phyloP scores from a whole-genome alignment of 2,888 invertebrate species.

The Athalia cordata region DNA sequence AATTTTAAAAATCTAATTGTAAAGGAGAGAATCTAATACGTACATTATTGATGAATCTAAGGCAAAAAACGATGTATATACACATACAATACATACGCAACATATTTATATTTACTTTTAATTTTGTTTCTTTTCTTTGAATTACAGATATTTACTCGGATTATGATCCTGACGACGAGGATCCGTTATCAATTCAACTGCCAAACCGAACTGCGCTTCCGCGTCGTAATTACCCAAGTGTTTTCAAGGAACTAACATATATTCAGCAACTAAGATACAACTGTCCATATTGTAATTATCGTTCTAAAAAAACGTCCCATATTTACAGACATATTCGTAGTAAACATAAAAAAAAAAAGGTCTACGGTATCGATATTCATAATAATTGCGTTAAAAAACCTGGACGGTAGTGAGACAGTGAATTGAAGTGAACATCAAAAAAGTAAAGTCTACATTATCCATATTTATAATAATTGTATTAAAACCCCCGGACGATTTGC shows the following conservation, averaged over 20 bases:
- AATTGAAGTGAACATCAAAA: too few relatives aligned
- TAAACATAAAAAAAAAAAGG: constrained; percentile 62
- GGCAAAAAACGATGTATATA: background rate
- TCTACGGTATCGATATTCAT: constrained; percentile 60
- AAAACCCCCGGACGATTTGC: too few relatives aligned
- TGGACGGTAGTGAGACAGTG: background rate
- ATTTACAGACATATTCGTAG: constrained; percentile 68
- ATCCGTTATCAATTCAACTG: constrained; percentile 27
- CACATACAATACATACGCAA: background rate
- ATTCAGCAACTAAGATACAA: constrained; percentile 67
- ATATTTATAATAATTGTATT: too few relatives aligned
- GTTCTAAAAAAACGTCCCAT: constrained; percentile 67
- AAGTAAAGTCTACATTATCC: too few relatives aligned
- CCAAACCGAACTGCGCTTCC: constrained; percentile 52
- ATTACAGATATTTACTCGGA: constrained; percentile 22
- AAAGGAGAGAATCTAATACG: too few relatives aligned
- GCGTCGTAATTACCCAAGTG: constrained; percentile 65
- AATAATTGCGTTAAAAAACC: constrained; percentile 17
- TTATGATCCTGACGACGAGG: constrained; percentile 8
- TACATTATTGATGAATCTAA: background rate
- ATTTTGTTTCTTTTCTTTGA: background rate
- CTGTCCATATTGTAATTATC: constrained; percentile 67
- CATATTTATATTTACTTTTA: background rate
- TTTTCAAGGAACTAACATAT: constrained; percentile 68
- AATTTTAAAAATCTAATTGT: too few relatives aligned